Conservation (phyloP, 2,113 vertebrate genomes). For the Istiophorus platypterus region DNA sequence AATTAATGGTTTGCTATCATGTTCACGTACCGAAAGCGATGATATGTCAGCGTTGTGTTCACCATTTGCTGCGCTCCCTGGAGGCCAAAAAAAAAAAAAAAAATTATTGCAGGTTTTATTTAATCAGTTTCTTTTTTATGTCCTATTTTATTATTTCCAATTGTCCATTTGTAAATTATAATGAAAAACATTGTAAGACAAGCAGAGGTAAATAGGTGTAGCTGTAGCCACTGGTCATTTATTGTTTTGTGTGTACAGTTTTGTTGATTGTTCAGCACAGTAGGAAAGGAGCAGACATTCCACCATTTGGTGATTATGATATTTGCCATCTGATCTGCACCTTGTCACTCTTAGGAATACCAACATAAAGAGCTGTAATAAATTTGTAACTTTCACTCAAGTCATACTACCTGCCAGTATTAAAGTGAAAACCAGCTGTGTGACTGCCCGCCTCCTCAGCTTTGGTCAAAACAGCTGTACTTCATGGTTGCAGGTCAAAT, state of each 20-base stretch:
- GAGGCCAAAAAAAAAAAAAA: too few species aligned
- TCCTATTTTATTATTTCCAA: too few species aligned
- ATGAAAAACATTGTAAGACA: neutral
- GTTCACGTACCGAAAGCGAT: too few species aligned
- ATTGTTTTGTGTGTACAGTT: neutral
- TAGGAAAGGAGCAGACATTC: neutral
- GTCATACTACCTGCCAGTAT: too few species aligned
- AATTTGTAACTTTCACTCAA: too few species aligned
- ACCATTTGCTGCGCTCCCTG: too few species aligned
- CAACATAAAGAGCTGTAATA: too few species aligned
- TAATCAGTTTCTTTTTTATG: too few species aligned
- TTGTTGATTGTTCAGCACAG: neutral
- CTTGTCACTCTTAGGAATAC: neutral
- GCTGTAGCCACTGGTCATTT: neutral
- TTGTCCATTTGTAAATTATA: too few species aligned
- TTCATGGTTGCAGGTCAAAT: slow-evolving; percentile 87
- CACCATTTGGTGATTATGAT: neutral
- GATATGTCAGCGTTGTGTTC: too few species aligned
- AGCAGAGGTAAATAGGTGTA: neutral
- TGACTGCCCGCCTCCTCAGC: neutral
- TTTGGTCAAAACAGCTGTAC: neutral
- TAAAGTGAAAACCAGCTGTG: neutral
- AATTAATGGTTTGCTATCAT: too few species aligned
- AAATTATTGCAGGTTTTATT: too few species aligned
- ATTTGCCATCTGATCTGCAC: slow-evolving; percentile 5